Evolutionary conservation across 2,113 vertebrate genomes (phyloP).

Genomic region (Oceanodroma tethys): DNA sequence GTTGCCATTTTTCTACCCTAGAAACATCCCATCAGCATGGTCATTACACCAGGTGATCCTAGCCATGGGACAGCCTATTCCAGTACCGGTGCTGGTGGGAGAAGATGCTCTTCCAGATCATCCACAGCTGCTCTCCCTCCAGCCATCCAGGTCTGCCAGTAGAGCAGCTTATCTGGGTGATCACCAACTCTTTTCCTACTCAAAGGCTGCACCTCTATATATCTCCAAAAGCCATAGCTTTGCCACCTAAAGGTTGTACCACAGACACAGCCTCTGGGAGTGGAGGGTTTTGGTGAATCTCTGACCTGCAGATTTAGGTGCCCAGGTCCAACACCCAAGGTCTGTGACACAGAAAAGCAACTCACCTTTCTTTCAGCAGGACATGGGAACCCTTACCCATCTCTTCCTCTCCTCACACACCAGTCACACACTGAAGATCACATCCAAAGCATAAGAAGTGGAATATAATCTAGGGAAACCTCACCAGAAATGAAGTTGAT

Average conservation of each 20-base stretch:
- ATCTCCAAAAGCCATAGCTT: not conserved
- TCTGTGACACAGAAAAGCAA: not conserved
- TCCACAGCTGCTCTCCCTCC: not conserved
- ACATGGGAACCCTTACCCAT: not conserved
- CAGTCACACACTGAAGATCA: not conserved
- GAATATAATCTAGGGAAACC: not conserved
- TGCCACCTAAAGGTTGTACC: not conserved
- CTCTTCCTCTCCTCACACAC: not conserved
- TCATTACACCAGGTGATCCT: not conserved
- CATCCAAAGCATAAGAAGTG: not conserved
- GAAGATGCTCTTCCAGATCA: not conserved
- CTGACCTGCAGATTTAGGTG: not conserved
- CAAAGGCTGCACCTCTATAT: not conserved
- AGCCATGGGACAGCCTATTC: not conserved
- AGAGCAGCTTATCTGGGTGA: not conserved
- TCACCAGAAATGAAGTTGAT: not conserved
- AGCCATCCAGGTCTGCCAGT: not conserved
- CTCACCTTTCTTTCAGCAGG: not conserved
- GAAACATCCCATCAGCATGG: not conserved
- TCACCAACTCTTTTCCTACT: not conserved
- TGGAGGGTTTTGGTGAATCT: not conserved
- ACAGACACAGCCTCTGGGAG: not conserved
- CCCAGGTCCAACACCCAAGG: not conserved
- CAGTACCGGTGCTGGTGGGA: not conserved
- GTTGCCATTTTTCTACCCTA: not conserved